phyloP scores from a whole-genome alignment of 2,888 invertebrate genomes.

The Drosophila anomalata region DNA sequence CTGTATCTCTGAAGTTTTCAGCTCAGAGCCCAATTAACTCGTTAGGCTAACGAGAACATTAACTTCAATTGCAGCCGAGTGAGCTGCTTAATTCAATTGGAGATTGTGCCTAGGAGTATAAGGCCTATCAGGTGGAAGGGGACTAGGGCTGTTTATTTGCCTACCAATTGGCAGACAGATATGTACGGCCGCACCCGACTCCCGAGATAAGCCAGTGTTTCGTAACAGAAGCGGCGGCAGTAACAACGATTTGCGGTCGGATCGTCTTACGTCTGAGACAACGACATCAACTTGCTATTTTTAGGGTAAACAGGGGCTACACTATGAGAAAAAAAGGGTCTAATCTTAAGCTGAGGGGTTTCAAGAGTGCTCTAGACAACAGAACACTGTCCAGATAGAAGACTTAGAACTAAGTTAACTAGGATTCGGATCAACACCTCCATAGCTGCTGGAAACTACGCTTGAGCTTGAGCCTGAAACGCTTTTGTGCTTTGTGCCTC shows the following conservation, averaged over 20 bases:
- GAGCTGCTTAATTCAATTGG: slow-evolving; percentile 58
- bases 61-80: slow-evolving; percentile 65
- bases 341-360: neutral
- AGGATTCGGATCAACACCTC: slow-evolving; percentile 11
- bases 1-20: neutral
- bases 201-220: slow-evolving; percentile 64
- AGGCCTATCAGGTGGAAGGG: slow-evolving; percentile 41
- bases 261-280: slow-evolving; percentile 63
- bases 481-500: slow-evolving; percentile 11
- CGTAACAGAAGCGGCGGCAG: slow-evolving; percentile 53
- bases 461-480: slow-evolving; percentile 36
- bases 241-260: slow-evolving; percentile 63
- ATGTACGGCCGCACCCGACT: slow-evolving; percentile 26
- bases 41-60: slow-evolving; percentile 44
- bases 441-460: neutral
- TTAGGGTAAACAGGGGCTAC: slow-evolving; percentile 32
- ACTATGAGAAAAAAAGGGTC: slow-evolving; percentile 5
- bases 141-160: slow-evolving; percentile 66
- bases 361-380: no score
- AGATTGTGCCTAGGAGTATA: slow-evolving; percentile 18
- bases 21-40: slow-evolving; percentile 12
- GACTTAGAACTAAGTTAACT: neutral
- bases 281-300: slow-evolving; percentile 28
- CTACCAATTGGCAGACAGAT: slow-evolving; percentile 67
- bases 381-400: no score